Base-by-base conservation (phyloP, 2,888 invertebrate genomes). In the Strigamia crassipes region DNA sequence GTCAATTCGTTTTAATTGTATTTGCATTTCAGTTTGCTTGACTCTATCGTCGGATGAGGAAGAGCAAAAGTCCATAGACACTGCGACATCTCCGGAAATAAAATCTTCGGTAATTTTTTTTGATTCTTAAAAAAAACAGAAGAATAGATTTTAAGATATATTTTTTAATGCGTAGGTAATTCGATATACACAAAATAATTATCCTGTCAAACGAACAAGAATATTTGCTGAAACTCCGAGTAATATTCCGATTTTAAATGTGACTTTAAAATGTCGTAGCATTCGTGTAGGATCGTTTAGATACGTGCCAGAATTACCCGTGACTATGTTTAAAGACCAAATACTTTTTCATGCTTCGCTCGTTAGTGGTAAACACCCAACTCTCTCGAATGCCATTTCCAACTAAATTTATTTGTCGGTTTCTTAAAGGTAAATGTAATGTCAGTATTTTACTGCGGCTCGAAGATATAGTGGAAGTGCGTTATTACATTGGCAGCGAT, bases 281-380 rank as follows among this genome's bases (percentile, higher is more conserved):
- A 92, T 96, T 82, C 90, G 96, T 84, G 93, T 96, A 87, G 96
- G 96, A 56, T 94, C 95, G 18, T 94, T 94, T 87, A 92, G 93
- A 89, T 94, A 93, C 86, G 90, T 92, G 84, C 93, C 94, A 34
- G 90, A 90, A 83, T 93, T 94, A 87, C 91, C 92, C 88, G 93
- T 95, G 87, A 87, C 90, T 83, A 86, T 90, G 78, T 89, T 90
- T 2, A 85, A 88, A 31, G 86, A 85, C 83, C 89, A 90, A 61
- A 85, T 91, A 61, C 86, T 90, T 42, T 85, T 85, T 46, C 87
- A 90, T 78, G 90, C 90, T 80, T 85, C 88, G 80, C 85, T 89
- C 79, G 88, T 88, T 85, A 87, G 88, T 83, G 87, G 88, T 88
- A 85, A 86, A 5, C 15, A 23, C 78, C 13, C n/a, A 13, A n/a